Evolutionary conservation across 2,113 vertebrate species (phyloP), one percentile per base, ranked within the genome.

Genomic region (Capreolus pygargus): DNA sequence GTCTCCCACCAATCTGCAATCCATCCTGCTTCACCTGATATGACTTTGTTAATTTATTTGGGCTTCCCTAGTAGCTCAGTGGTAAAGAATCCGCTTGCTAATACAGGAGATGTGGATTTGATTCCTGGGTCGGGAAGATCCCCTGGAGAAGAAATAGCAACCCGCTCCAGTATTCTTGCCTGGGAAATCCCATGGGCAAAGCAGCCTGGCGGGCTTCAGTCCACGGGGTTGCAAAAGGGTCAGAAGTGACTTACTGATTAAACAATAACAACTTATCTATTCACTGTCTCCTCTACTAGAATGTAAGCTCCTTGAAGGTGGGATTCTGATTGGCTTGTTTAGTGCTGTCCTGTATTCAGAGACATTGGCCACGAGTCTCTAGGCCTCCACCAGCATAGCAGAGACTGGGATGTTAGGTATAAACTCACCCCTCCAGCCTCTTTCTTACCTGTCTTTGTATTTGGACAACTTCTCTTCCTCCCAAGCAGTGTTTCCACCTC

Each of bases 401-500:
- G 70, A 87, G 74, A 58, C 2, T 58, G 47, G 52, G 78, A 92
- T 16, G 39, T 43, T 55, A n/a, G 28, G 13, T 90, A 36, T 9
- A 52, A 67, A 60, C 84, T 70, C 5, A 6, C 3, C 6, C 28
- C 25, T 8, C 17, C 33, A 45, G 12, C 6, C 60, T 55, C 87
- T 55, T 83, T 54, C 81, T 92, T 98, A 99, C 99, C 99, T 99
- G 98, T 99, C 99, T 94, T 99, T 99, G 98, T 99, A 99, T 98
- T 99, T 99, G 14, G 99, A 99, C 97, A 99, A 98, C 97, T 99
- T 99, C 98, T 99, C 99, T 96, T 99, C 99, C 97, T 99, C 99
- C 99, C 99, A 99, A 33, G 99, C 99, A 0, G 99, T 99, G 98
- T 99, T 99, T 47, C 99, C 99, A 81, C 99, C 99, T 2, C 99